phyloP scores from a whole-genome alignment of 2,797 vertebrate species.

The Lagodon rhomboides region DNA sequence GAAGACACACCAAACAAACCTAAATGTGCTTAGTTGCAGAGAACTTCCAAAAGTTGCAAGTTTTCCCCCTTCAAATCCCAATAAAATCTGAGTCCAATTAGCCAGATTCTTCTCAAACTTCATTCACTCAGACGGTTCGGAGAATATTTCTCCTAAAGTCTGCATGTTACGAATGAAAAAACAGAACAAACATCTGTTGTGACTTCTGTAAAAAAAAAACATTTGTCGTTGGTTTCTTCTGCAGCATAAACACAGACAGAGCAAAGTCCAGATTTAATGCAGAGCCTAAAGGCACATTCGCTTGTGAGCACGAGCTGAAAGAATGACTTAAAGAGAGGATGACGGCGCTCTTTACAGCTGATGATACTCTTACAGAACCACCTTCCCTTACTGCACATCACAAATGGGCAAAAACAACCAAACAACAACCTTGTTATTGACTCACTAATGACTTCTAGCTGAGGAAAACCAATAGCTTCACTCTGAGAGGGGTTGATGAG shows the following conservation, averaged over 20 bases:
- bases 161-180: background rate
- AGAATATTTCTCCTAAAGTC: background rate
- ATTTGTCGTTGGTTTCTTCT: background rate
- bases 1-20: background rate
- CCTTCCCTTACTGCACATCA: background rate
- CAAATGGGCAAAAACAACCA: conserved; percentile 21
- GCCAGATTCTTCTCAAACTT: background rate
- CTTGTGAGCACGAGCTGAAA: conserved; percentile 10
- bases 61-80: no score
- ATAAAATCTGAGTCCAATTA: no score
- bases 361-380: background rate
- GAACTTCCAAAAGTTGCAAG: background rate
- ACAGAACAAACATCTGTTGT: background rate
- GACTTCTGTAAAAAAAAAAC: background rate
- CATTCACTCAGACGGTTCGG: background rate
- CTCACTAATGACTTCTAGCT: conserved; percentile 2
- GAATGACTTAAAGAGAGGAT: conserved; percentile 18
- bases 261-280: conserved; percentile 21
- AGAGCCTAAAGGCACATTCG: conserved; percentile 10
- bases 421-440: conserved; percentile 19
- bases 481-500: conserved; percentile 14
- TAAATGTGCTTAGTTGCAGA: background rate
- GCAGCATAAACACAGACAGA: background rate
- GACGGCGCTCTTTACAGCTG: conserved; percentile 9
- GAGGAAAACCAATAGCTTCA: background rate